Evolutionary conservation across 2,888 invertebrate species (phyloP).

Genomic region (Allacma fusca): DNA sequence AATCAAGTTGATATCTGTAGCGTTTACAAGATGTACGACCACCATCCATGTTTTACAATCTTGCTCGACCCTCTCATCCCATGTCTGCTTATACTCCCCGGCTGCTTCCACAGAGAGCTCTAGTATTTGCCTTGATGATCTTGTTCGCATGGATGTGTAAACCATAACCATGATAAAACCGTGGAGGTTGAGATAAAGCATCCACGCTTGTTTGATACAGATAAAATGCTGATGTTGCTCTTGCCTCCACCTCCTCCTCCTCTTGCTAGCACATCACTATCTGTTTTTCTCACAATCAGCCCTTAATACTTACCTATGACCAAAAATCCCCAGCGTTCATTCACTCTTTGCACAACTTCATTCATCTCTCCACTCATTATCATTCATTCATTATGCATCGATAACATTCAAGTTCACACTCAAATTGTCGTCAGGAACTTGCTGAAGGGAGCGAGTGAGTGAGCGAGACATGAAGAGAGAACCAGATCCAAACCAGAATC

Average conservation of each 20-base stretch:
- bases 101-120: too few species aligned
- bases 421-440: conserved; percentile 20
- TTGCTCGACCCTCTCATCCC: too few species aligned
- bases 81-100: not conserved
- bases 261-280: not conserved
- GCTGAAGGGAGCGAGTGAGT: not conserved
- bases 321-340: conserved; percentile 3
- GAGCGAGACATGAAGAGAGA: not conserved
- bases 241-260: too few species aligned
- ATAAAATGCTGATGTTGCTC: too few species aligned
- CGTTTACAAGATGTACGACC: not conserved
- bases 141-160: not conserved
- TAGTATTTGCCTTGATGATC: too few species aligned
- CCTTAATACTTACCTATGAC: too few species aligned
- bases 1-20: conserved; percentile 9
- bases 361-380: conserved; percentile 17
- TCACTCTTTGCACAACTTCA: not conserved
- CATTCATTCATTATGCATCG: conserved; percentile 33
- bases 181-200: conserved; percentile 6
- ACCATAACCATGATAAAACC: conserved; percentile 17
- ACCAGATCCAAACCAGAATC: not conserved
- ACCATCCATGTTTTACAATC: conserved; percentile 24
- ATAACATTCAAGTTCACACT: conserved; percentile 36
- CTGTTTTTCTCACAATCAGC: not conserved
- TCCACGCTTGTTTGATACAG: conserved; percentile 1